Evolutionary conservation across 2,113 vertebrate species (phyloP).

Genomic region (Mormyrus iriodes): DNA sequence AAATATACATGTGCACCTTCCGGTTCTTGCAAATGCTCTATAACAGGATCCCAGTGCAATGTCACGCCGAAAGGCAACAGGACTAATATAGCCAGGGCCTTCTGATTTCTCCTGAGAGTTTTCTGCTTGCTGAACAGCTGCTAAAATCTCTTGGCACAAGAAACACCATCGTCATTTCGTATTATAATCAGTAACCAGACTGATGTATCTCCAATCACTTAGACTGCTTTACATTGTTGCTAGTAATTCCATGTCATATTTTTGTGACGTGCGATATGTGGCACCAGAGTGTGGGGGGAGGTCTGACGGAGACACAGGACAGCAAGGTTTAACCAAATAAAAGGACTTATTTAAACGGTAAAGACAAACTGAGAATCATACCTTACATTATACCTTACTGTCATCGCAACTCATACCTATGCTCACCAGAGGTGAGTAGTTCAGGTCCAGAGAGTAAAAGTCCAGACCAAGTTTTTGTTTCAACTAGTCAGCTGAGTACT

Average conservation of each 20-base stretch:
- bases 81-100: neutral
- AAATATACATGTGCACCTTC: slow-evolving; percentile 4
- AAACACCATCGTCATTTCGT: neutral
- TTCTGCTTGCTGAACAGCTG: neutral
- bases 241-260: neutral
- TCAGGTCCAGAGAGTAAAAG: no score
- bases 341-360: neutral
- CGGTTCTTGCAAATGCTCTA: neutral
- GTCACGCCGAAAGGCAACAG: neutral
- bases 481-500: no score
- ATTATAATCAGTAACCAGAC: neutral
- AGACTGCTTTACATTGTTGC: neutral
- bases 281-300: neutral
- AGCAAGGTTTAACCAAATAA: neutral
- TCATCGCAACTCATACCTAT: neutral
- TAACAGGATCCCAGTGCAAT: neutral
- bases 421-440: no score
- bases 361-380: neutral
- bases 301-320: neutral
- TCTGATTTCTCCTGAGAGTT: neutral
- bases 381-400: neutral
- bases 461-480: no score
- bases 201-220: neutral
- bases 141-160: neutral
- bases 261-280: neutral